These are phyloP conservation scores for Aphaenogaster ashmeadi DNA, from an alignment of 1,140 invertebrate species.

Conservation along the genomic window DNA sequence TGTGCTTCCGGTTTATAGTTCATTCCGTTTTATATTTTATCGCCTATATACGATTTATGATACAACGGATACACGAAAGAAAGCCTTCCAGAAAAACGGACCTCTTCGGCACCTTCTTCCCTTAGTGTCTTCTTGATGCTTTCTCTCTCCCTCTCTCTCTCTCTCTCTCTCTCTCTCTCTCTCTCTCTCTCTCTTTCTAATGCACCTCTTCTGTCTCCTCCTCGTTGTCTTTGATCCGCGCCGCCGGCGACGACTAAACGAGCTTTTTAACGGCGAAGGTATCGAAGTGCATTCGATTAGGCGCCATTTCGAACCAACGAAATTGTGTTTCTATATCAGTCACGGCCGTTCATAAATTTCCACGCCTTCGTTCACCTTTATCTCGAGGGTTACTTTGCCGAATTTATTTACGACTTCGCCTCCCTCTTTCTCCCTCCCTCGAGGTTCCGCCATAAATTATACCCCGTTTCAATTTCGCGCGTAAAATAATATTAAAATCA, in stretches of 20 bases:
- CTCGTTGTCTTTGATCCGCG: slow-evolving; percentile 55
- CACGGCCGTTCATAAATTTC: slow-evolving; percentile 64
- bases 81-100: slow-evolving; percentile 69
- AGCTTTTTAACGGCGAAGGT: slow-evolving; percentile 31
- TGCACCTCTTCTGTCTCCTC: neutral
- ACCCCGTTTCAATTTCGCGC: neutral
- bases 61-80: slow-evolving; percentile 49
- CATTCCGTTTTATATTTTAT: slow-evolving; percentile 73
- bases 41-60: slow-evolving; percentile 75
- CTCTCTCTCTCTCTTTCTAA: slow-evolving; percentile 33
- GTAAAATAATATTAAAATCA: slow-evolving; percentile 20
- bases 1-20: slow-evolving; percentile 78
- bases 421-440: neutral
- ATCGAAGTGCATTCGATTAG: slow-evolving; percentile 62
- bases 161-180: neutral
- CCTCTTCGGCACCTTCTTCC: neutral
- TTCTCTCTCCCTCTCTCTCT: slow-evolving; percentile 46
- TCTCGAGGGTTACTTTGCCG: slow-evolving; percentile 13
- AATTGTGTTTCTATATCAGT: slow-evolving; percentile 52
- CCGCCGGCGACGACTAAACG: slow-evolving; percentile 47
- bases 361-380: neutral
- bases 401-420: slow-evolving; percentile 63
- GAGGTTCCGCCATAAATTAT: slow-evolving; percentile 23
- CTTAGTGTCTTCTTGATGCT: neutral
- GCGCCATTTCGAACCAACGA: slow-evolving; percentile 6